Base-by-base conservation (phyloP, 2,113 vertebrate species). In the Mugil cephalus region DNA sequence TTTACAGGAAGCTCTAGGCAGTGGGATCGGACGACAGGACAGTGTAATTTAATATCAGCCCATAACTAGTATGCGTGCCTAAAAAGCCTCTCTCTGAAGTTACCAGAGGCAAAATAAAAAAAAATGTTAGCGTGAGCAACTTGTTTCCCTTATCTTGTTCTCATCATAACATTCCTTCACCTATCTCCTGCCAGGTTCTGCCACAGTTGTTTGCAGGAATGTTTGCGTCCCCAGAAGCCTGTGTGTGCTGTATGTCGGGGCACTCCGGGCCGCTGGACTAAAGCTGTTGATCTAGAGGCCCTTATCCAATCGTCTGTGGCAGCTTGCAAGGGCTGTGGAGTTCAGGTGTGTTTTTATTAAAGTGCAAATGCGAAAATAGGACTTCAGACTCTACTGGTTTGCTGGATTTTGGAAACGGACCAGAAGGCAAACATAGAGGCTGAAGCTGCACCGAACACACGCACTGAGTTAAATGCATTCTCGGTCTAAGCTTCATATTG, bases 161-260 rank as follows among this genome's bases (percentile, higher is more conserved):
- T n/a, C 10, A 7, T 52, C 13, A 6, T 67, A 0, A 77, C 15
- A 35, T 58, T n/a, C 7, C 8, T 17, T 80, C 34, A 12, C 42
- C 59, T 40, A 36, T 91, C 51, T 61, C 43, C 3, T 77, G 12
- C 15, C 87, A 99, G 98, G 74, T 99, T 99, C 89, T 99, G 98
- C 86, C 93, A 93, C 4, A 92, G 91, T 2, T 99, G 98, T 93
- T 95, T 99, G 88, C 96, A 97, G 90, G 95, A 98, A 65, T 98
- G 97, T 75, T 92, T 98, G 78, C 96, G 97, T 80, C 96, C 96
- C 58, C 97, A 97, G 74, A 97, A 96, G 72, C 97, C 97, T 0
- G 94, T 97, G 8, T 99, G 97, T 80, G 98, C 97, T 0, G 97
- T 99, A 72, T 99, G 98, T 86, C 95, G 98, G 87, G 91, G 95